These are phyloP conservation scores for Aethes cnicana DNA, from an alignment of 2,888 invertebrate genomes.

Conservation along the genomic window DNA sequence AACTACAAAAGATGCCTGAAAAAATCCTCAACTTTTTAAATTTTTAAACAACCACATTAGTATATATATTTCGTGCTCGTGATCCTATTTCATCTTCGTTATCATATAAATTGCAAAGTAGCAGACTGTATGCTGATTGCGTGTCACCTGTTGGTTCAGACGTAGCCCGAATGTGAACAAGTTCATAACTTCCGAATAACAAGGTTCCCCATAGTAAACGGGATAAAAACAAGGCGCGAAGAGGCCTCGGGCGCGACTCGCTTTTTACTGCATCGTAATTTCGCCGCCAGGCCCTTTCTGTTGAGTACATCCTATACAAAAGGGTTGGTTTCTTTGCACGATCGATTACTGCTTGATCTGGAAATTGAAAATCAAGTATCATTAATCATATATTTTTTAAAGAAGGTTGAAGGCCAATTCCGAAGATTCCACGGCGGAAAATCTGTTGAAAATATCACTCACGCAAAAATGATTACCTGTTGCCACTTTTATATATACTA, in stretches of 20 bases:
- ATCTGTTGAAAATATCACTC: too few relatives aligned
- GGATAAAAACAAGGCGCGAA: slow-evolving; percentile 40
- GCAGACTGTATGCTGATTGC: background rate
- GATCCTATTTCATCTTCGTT: background rate
- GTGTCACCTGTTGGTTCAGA: slow-evolving; percentile 39
- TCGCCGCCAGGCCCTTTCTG: slow-evolving; percentile 9
- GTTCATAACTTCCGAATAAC: slow-evolving; percentile 51
- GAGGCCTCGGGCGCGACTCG: slow-evolving; percentile 30
- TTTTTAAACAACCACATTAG: too few relatives aligned
- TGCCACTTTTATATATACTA: too few relatives aligned
- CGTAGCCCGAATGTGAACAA: slow-evolving; percentile 47
- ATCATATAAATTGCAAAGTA: background rate
- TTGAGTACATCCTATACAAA: slow-evolving; percentile 1
- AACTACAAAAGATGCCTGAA: too few relatives aligned
- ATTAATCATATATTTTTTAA: too few relatives aligned
- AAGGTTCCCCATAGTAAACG: slow-evolving; percentile 44
- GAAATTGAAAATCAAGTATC: background rate
- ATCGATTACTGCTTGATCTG: slow-evolving; percentile 1
- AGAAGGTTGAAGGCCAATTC: too few relatives aligned
- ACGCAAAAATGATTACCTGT: too few relatives aligned
- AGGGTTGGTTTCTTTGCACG: slow-evolving; percentile 7
- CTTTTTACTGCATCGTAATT: slow-evolving; percentile 29
- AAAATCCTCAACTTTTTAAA: too few relatives aligned
- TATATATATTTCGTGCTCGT: too few relatives aligned
- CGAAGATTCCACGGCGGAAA: too few relatives aligned